phyloP scores from a whole-genome alignment of 2,797 vertebrate genomes.

The Sphenopsis melanotis region DNA sequence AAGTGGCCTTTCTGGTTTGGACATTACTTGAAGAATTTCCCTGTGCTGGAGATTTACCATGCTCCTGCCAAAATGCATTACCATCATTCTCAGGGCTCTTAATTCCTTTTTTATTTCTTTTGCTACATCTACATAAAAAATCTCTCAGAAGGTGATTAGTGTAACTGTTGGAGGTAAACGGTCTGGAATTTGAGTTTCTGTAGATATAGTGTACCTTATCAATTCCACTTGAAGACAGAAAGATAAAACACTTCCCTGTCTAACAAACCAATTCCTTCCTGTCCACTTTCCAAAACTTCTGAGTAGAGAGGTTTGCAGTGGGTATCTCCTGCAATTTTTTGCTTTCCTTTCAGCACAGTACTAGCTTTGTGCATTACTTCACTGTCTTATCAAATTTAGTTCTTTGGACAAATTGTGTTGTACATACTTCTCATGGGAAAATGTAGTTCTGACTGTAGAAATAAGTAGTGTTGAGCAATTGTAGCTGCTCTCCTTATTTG shows the following conservation, averaged over 20 bases:
- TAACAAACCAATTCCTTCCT: not conserved
- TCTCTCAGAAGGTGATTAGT: not conserved
- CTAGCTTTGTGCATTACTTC: not conserved
- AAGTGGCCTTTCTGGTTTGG: not conserved
- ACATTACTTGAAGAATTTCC: not conserved
- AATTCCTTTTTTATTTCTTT: not conserved
- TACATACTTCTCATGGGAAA: not conserved
- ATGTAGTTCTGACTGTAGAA: not conserved
- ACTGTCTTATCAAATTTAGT: not conserved
- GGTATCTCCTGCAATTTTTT: not conserved
- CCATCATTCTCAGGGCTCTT: not conserved
- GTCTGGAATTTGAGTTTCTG: not conserved
- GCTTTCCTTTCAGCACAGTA: not conserved
- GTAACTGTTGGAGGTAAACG: not conserved
- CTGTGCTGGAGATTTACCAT: not conserved
- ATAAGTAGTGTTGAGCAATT: not conserved
- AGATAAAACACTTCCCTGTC: not conserved
- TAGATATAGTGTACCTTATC: not conserved
- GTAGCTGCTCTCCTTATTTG: not conserved
- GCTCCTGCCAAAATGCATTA: not conserved
- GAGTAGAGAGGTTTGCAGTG: not conserved
- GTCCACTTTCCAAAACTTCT: not conserved
- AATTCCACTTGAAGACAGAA: not conserved
- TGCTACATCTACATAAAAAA: not conserved
- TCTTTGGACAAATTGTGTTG: not conserved